Evolutionary conservation across 2,797 vertebrate species (phyloP).

Genomic region (Sciurus vulgaris): DNA sequence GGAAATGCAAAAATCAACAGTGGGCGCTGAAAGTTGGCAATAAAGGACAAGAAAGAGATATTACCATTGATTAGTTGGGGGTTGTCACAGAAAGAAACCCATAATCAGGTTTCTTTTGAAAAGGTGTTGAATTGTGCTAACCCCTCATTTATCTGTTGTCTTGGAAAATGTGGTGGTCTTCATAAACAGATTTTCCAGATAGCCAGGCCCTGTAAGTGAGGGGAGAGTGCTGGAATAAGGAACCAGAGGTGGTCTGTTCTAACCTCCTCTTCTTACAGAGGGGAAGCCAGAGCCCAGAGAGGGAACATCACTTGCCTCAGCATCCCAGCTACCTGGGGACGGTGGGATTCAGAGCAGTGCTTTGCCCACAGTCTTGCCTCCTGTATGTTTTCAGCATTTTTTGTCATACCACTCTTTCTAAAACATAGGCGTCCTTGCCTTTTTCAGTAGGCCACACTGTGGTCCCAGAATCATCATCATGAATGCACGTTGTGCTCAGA

Average conservation of each 20-base stretch:
- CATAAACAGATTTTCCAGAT: conserved; percentile 35
- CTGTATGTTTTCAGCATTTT: not conserved
- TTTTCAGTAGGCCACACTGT: not conserved
- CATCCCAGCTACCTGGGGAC: not conserved
- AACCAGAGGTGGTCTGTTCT: not conserved
- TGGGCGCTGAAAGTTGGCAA: conserved; percentile 36
- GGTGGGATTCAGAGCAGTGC: not conserved
- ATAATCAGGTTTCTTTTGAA: conserved; percentile 15
- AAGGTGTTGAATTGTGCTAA: conserved; percentile 49
- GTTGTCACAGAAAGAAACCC: conserved; percentile 48
- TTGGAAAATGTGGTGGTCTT: conserved; percentile 28
- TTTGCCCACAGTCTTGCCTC: not conserved
- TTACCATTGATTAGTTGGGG: conserved; percentile 42
- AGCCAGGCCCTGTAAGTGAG: not conserved
- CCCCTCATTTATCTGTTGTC: conserved; percentile 32
- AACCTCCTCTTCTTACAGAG: not conserved
- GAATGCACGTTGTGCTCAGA: not conserved
- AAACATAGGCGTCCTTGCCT: not conserved
- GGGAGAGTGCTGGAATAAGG: not conserved
- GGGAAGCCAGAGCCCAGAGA: not conserved
- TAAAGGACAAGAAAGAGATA: conserved; percentile 22
- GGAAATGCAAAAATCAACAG: conserved; percentile 25
- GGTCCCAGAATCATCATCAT: not conserved
- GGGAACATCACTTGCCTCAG: not conserved
- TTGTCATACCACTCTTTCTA: not conserved